A percentile compares a stretch with the other conserved stretches of the same genome.
phyloP scores from a whole-genome alignment of 2,797 vertebrate genomes.

The Tiaroga cobitis region DNA sequence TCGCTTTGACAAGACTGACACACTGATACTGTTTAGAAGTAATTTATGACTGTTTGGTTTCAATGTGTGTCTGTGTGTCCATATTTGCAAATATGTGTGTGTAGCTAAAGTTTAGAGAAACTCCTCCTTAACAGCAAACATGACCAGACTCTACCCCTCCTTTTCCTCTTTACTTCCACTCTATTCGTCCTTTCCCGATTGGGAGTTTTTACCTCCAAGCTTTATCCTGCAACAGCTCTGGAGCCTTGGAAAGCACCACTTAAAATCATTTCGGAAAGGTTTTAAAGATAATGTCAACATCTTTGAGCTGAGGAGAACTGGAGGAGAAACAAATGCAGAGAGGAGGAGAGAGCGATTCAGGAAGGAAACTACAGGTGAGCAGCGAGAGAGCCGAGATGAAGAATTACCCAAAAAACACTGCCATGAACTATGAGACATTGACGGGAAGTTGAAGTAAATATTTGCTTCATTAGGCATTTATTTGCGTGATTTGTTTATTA shows the following conservation, averaged over 20 bases:
- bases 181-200: neutral
- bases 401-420: neutral
- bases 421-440: neutral
- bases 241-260: neutral
- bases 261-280: neutral
- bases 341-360: slow-evolving; percentile 1
- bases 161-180: slow-evolving; percentile 31
- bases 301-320: neutral
- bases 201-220: neutral
- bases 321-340: slow-evolving; percentile 16
- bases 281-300: neutral
- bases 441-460: neutral
- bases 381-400: neutral
- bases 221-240: slow-evolving; percentile 10
- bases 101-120: slow-evolving; percentile 4
- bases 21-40: neutral
- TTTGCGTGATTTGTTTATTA: neutral
- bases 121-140: slow-evolving; percentile 54
- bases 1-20: neutral
- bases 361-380: slow-evolving; percentile 18
- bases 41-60: slow-evolving; percentile 6
- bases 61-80: neutral
- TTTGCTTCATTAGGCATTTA: neutral
- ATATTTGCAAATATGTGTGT: neutral
- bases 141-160: neutral